These are phyloP conservation scores for Chloropsis cyanopogon DNA, from an alignment of 2,113 vertebrate genomes.

Conservation along the genomic window DNA sequence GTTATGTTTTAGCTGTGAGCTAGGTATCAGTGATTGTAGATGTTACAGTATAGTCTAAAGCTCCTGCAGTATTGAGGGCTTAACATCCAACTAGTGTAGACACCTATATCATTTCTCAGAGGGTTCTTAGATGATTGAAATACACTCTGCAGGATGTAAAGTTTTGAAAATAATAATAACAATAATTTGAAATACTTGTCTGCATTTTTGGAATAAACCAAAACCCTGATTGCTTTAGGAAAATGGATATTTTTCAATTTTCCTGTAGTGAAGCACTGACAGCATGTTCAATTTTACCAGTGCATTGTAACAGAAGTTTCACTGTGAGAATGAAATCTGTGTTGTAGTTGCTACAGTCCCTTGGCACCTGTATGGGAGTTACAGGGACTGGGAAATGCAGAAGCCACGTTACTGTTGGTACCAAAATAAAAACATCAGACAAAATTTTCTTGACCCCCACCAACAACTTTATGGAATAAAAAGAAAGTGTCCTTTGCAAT, in stretches of 20 bases:
- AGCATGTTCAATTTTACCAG: neutral
- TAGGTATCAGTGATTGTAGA: neutral
- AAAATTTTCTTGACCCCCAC: neutral
- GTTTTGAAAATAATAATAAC: neutral
- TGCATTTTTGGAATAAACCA: neutral
- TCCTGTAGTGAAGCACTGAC: neutral
- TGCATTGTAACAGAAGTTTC: neutral
- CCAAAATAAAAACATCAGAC: neutral
- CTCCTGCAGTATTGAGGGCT: neutral
- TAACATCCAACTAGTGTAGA: neutral
- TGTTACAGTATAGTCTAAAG: neutral
- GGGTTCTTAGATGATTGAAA: neutral
- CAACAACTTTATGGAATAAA: neutral
- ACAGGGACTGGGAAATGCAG: neutral
- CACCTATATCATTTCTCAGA: neutral
- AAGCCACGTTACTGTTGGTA: neutral
- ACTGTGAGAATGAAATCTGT: neutral
- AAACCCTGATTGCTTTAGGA: neutral
- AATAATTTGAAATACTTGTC: neutral
- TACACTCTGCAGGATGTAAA: neutral
- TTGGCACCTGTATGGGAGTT: neutral
- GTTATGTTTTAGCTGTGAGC: neutral
- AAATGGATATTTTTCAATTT: neutral
- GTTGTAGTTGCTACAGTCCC: neutral
- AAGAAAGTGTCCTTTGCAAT: neutral